Evolutionary conservation across 2,888 invertebrate species (phyloP).

Genomic region (Apodemia zela): DNA sequence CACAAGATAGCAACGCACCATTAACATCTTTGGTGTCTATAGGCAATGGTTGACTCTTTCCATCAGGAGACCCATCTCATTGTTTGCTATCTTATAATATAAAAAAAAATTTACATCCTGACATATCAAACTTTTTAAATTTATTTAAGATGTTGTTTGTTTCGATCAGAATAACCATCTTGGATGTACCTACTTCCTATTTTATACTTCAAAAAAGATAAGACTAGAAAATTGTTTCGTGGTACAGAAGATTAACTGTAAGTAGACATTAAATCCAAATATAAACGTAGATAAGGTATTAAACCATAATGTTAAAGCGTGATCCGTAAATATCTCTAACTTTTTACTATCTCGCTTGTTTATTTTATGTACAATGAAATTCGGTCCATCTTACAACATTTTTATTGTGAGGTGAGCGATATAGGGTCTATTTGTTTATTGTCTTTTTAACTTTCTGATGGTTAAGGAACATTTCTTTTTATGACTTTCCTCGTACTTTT

Average conservation of each 20-base stretch:
- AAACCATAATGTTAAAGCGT: background rate
- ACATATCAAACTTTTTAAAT: too few species aligned
- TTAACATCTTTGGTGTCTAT: too few species aligned
- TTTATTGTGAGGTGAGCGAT: constrained; percentile 43
- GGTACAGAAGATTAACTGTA: background rate
- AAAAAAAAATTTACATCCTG: too few species aligned
- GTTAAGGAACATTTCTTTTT: constrained; percentile 27
- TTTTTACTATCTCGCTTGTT: constrained; percentile 20
- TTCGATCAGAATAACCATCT: too few species aligned
- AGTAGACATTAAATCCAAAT: background rate
- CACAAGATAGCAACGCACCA: too few species aligned
- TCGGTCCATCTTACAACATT: constrained; percentile 17
- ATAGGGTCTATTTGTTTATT: constrained; percentile 46
- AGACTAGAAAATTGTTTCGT: too few species aligned
- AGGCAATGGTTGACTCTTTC: too few species aligned
- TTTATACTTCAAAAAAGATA: too few species aligned
- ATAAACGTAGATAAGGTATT: background rate
- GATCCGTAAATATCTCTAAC: constrained; percentile 4
- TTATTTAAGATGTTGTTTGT: too few species aligned
- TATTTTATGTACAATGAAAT: constrained; percentile 28
- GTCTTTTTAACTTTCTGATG: constrained; percentile 46
- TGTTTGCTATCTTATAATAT: too few species aligned
- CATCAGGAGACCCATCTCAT: too few species aligned
- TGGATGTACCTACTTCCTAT: too few species aligned
- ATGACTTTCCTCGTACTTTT: background rate